A percentile compares a stretch with the other conserved stretches of the same genome.
Evolutionary conservation across 2,888 invertebrate genomes (phyloP).

Genomic region (Nymphalis urticae): DNA sequence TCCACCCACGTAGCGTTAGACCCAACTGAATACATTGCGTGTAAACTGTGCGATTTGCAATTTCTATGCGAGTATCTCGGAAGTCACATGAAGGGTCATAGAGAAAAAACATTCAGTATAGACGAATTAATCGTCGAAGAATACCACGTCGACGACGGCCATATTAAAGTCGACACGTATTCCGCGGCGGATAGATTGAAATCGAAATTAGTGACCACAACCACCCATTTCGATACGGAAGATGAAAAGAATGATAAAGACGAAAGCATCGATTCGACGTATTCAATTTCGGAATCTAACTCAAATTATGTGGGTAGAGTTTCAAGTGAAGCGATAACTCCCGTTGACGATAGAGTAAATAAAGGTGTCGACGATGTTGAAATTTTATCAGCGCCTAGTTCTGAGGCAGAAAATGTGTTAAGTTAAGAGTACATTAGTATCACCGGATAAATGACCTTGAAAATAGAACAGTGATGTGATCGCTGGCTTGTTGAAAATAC

Average conservation of each 20-base stretch:
- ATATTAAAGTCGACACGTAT: constrained; percentile 41
- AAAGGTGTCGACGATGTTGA: not conserved
- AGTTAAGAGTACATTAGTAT: not conserved
- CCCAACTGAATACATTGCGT: constrained; percentile 55
- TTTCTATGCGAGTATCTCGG: constrained; percentile 51
- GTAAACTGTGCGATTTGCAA: constrained; percentile 60
- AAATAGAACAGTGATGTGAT: too few species aligned
- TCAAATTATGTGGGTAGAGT: not conserved
- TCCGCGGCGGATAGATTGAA: constrained; percentile 51
- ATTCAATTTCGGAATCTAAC: not conserved
- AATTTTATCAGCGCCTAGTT: not conserved
- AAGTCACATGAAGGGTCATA: constrained; percentile 52
- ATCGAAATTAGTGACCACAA: constrained; percentile 55
- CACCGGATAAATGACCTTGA: not conserved
- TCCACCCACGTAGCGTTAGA: constrained; percentile 47
- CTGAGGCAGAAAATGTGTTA: not conserved
- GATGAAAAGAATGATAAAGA: constrained; percentile 19
- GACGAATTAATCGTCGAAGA: constrained; percentile 53
- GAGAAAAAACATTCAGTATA: constrained; percentile 47
- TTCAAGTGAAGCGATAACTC: not conserved
- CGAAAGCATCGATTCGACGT: not conserved
- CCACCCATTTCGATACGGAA: constrained; percentile 44
- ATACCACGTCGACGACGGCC: constrained; percentile 37
- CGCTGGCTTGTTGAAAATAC: too few species aligned
- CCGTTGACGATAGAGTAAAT: not conserved